Percentiles rank a stretch among this genome's conserved stretches.
Conservation (phyloP, 2,888 invertebrate genomes). For the Chloromyia formosa region DNA sequence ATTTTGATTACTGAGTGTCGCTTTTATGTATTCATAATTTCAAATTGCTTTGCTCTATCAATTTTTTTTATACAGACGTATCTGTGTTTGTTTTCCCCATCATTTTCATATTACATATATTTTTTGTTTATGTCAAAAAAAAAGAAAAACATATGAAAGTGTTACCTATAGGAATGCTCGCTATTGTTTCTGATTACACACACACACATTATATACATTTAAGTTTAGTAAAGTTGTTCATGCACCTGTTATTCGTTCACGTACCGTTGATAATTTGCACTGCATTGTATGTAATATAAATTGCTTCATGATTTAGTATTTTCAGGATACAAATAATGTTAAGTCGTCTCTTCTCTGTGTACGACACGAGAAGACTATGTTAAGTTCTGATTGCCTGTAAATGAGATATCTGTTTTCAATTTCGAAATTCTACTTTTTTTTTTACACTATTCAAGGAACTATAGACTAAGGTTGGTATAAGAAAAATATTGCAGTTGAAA, state of each 20-base stretch:
- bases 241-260: slow-evolving; percentile 5
- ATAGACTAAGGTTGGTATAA: too few relatives aligned
- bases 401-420: too few relatives aligned
- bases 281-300: slow-evolving; percentile 2
- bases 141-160: not conserved
- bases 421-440: too few relatives aligned
- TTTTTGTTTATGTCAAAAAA: not conserved
- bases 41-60: slow-evolving; percentile 39
- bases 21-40: slow-evolving; percentile 47
- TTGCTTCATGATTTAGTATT: slow-evolving; percentile 1
- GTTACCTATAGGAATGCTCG: slow-evolving; percentile 38
- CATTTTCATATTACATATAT: not conserved
- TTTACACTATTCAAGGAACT: too few relatives aligned
- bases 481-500: too few relatives aligned
- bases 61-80: slow-evolving; percentile 25
- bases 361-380: too few relatives aligned
- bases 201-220: not conserved
- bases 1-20: slow-evolving; percentile 51
- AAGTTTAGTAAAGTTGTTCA: not conserved
- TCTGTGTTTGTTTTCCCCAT: slow-evolving; percentile 6
- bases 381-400: too few relatives aligned
- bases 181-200: not conserved
- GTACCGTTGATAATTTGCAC: not conserved
- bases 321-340: not conserved
- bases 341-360: too few relatives aligned